Base-by-base conservation (phyloP, 1,140 invertebrate genomes). In the Sinonovacula constricta region DNA sequence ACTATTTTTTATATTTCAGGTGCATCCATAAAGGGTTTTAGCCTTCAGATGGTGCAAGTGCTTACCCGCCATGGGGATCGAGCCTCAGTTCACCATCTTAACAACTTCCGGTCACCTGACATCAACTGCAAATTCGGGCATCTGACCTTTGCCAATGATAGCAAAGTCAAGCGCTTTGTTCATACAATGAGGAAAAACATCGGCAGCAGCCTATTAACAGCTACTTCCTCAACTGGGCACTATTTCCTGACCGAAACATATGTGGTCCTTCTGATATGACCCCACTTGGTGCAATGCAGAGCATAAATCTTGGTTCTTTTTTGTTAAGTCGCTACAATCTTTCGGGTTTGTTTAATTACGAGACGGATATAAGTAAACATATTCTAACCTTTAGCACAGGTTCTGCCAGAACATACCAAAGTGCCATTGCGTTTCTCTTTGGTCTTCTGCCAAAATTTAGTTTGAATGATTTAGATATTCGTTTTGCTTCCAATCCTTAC, bases 321-420 rank as follows among this genome's bases (percentile, higher is more conserved):
- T 88, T 97, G 36, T 93, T 93, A 69, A 92, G 94, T 68, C 93
- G 94, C 1, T 98, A 97, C 87, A 90, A 93, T 71, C 91, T 93
- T 36, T 85, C 94, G 30, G 92, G 92, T 15, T 86, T 95, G 5
- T 90, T 92, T 31, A 91, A 91, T 69, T 80, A 85, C 30, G 76
- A 76, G n/a, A 60, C 91, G 90, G 82, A 90, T 85, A 53, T 90
- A 91, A 83, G 62, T 2, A 93, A 94, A 24, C 94, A 96, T 67
- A 91, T 96, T 30, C 89, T 94, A 28, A 92, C 95, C 2, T 95
- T 95, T 85, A 95, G 95, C 75, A 98, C 97, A 0, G 93, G 95
- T 45, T 97, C 96, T 89, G 92, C 95, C 5, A 93, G 97, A 84
- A 98, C 97, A 14, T 96, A 96, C 81, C 97, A 98, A 89, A 97